Evolutionary conservation across 2,888 invertebrate species (phyloP).

Genomic region (Torymus tubicola): DNA sequence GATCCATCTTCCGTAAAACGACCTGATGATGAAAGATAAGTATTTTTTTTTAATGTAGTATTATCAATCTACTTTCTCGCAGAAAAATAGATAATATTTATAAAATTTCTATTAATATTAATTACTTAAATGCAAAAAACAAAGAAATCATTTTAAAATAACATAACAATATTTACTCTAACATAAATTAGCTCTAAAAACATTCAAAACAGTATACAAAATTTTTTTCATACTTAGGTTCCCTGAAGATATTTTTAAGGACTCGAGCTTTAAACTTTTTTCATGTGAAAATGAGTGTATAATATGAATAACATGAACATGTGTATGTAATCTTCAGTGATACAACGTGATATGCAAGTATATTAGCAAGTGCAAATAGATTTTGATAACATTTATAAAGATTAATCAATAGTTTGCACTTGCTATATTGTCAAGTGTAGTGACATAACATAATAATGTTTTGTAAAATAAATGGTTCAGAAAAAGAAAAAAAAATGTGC

Average conservation of each 20-base stretch:
- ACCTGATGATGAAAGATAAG: conserved; percentile 77
- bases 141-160: background rate
- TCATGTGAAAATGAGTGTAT: conserved; percentile 21
- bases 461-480: conserved; percentile 11
- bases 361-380: conserved; percentile 21
- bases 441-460: conserved; percentile 4
- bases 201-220: conserved; percentile 45
- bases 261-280: conserved; percentile 46
- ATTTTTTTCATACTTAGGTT: conserved; percentile 45
- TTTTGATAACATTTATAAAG: background rate
- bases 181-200: conserved; percentile 16
- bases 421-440: conserved; percentile 18
- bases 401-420: background rate
- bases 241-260: conserved; percentile 50
- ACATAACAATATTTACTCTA: background rate
- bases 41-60: no score
- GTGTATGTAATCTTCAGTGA: no score
- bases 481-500: conserved; percentile 64
- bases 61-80: no score
- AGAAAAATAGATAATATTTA: no score
- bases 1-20: conserved; percentile 98
- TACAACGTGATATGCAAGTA: conserved; percentile 52
- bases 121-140: no score
- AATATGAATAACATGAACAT: background rate
- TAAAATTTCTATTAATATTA: no score